Conservation (phyloP, 2,797 vertebrate species). For the Lutjanus campechanus region DNA sequence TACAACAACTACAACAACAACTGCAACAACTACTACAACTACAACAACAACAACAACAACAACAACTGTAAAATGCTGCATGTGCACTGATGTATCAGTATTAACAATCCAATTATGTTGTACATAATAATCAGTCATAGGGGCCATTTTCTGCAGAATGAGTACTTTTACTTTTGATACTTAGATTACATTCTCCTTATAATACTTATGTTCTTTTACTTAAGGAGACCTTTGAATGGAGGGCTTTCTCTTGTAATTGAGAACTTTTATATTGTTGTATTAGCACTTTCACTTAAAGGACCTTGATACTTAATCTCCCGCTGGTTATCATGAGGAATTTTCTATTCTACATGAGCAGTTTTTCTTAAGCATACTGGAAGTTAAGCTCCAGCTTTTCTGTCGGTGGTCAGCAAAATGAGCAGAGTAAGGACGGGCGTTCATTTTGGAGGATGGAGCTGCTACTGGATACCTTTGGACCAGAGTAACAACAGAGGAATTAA, state of each 20-base stretch:
- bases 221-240: not conserved
- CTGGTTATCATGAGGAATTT: not conserved
- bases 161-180: conserved; percentile 1
- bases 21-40: not conserved
- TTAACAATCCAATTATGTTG: no score
- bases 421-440: conserved; percentile 22
- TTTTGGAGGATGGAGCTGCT: conserved; percentile 45
- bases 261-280: not conserved
- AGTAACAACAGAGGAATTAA: conserved; percentile 74
- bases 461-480: conserved; percentile 68
- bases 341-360: not conserved
- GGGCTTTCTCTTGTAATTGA: not conserved
- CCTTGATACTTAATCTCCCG: not conserved
- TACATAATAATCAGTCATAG: no score
- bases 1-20: not conserved
- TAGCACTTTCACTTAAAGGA: not conserved
- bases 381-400: conserved; percentile 22
- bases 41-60: not conserved
- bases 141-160: no score
- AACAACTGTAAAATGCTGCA: not conserved
- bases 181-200: not conserved
- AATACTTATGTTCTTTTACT: not conserved
- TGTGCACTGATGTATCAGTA: not conserved
- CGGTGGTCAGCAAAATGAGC: conserved; percentile 38
- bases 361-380: conserved; percentile 16